Evolutionary conservation across 2,113 vertebrate species (phyloP).

Genomic region (Leptodactylus fuscus): DNA sequence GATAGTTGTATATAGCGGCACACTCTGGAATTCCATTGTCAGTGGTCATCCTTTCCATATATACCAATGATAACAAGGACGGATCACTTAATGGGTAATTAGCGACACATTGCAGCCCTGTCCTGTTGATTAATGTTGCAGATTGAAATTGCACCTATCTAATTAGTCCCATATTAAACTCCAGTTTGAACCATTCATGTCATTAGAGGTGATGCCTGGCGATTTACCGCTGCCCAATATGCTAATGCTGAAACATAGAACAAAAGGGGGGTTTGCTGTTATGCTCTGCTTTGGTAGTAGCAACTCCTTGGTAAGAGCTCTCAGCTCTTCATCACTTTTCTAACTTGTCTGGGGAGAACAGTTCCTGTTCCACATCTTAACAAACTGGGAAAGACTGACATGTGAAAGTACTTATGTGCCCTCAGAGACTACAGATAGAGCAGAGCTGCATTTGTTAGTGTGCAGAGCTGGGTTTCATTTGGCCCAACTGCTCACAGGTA

Average conservation of each 20-base stretch:
- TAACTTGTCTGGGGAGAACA: not conserved
- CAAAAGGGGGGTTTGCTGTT: not conserved
- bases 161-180: constrained; percentile 44
- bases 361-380: not conserved
- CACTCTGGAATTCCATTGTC: not conserved
- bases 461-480: not conserved
- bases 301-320: not conserved
- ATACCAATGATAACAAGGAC: constrained; percentile 22
- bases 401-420: not conserved
- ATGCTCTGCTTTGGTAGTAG: not conserved
- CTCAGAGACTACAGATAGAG: not conserved
- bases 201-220: not conserved
- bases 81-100: constrained; percentile 49
- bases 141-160: constrained; percentile 18
- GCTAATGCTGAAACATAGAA: not conserved
- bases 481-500: not conserved
- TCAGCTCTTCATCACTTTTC: constrained; percentile 22
- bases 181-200: not conserved
- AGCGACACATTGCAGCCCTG: constrained; percentile 31
- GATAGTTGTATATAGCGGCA: not conserved
- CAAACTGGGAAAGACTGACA: not conserved
- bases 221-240: not conserved
- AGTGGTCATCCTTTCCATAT: constrained; percentile 39
- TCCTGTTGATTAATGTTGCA: constrained; percentile 45
- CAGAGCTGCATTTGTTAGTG: not conserved